Evolutionary conservation across 1,140 invertebrate genomes (phyloP).

Genomic region (Cherax quadricarinatus): DNA sequence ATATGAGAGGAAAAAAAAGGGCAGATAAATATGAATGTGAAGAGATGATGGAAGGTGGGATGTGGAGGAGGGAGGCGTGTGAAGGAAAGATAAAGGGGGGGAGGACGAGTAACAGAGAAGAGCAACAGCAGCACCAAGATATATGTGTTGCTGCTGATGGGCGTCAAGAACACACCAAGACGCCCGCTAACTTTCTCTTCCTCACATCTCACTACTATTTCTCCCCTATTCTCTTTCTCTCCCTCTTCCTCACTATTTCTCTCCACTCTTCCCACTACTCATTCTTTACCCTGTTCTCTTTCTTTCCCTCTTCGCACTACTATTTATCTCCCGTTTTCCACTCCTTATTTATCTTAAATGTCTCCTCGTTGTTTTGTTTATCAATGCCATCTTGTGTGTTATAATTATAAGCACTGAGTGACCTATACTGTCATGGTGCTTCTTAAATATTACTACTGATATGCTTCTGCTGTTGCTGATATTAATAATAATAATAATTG

Average conservation of each 20-base stretch:
- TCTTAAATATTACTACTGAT: no score
- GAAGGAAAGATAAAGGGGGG: not conserved
- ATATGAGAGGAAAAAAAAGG: not conserved
- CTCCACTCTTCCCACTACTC: no score
- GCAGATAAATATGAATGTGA: not conserved
- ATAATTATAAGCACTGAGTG: no score
- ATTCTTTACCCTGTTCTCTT: no score
- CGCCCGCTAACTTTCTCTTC: not conserved
- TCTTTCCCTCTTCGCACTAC: no score
- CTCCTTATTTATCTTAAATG: not conserved
- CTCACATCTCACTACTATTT: not conserved
- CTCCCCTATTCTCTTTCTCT: not conserved
- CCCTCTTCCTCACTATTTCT: not conserved
- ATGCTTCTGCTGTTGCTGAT: no score
- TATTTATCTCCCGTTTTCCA: not conserved
- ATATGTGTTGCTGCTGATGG: conserved; percentile 25
- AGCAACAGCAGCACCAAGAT: not conserved
- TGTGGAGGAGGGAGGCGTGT: not conserved
- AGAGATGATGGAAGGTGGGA: not conserved
- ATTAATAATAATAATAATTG: no score
- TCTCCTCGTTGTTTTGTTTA: no score
- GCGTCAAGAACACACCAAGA: conserved; percentile 9
- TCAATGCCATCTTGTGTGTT: no score
- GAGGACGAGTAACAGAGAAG: no score
- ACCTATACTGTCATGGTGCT: no score